Evolutionary conservation across 2,888 invertebrate species (phyloP), one percentile per base, ranked within the genome.

Genomic region (Hypselothyrea guttata): DNA sequence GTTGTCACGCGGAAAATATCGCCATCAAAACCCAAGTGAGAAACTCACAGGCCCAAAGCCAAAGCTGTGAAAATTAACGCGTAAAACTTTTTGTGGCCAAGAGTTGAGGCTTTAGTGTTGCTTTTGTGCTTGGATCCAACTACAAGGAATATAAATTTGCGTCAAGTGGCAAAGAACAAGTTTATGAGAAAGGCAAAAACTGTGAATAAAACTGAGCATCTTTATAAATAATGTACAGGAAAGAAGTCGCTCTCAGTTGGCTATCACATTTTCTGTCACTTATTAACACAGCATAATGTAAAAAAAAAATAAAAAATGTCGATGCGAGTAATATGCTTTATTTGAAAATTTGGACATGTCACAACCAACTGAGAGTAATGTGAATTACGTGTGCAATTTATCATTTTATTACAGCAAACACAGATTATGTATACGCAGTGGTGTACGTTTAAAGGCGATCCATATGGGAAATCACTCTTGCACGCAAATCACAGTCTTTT

Each of bases 401-500:
- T 53, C 40, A 69, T 27, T 57, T 69, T 60, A 63, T 58, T 41
- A 28, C 46, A 30, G n/a, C 22, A 22, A 22, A n/a, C n/a, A n/a
- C n/a, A n/a, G n/a, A n/a, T n/a, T n/a, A n/a, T n/a, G 22, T 22
- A 22, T 22, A 22, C 22, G 3, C 3, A 22, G 22, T n/a, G n/a
- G 16, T 7, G 46, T 9, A 27, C 45, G 28, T 34, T 33, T 30
- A 31, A 41, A 37, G 34, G 35, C 22, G 33, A 40, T 31, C 33
- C 46, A 30, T 44, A 38, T 35, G 52, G 59, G 42, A 65, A 68
- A 54, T 38, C 12, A 40, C 1, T 3, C 7, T 15, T 34, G 28
- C 48, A 45, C 45, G 59, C 54, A 69, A 71, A 71, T 66, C 68
- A 52, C 52, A 55, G 31, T 42, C 13, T 37, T 44, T 66, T 53